Evolutionary conservation across 2,797 vertebrate genomes (phyloP).

Genomic region (Distichodus sexfasciatus): DNA sequence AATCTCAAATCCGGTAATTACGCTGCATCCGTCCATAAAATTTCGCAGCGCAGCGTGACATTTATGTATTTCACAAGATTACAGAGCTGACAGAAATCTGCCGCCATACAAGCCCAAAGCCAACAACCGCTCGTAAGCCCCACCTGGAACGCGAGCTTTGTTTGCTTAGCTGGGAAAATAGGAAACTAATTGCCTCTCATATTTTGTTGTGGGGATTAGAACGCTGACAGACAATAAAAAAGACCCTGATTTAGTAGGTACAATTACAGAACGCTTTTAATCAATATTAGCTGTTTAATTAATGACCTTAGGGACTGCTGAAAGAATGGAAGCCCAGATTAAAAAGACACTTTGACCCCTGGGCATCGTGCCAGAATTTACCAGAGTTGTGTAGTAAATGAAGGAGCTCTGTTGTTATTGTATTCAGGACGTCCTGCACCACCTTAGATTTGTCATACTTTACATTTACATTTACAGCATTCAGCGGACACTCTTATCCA

Average conservation of each 20-base stretch:
- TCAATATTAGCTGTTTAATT: conserved; percentile 25
- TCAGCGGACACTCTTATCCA: too few relatives aligned
- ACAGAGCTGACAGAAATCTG: neutral
- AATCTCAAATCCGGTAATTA: conserved; percentile 33
- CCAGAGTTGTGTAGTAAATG: neutral
- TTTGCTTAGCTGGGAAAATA: neutral
- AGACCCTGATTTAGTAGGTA: conserved; percentile 16
- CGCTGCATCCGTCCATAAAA: conserved; percentile 21
- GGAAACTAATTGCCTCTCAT: conserved; percentile 21
- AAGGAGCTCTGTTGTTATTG: too few relatives aligned
- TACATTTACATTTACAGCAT: too few relatives aligned
- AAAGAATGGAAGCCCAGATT: conserved; percentile 3
- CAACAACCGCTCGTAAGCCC: conserved; percentile 12
- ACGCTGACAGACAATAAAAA: conserved; percentile 27
- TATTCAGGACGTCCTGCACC: too few relatives aligned
- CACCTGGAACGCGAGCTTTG: neutral
- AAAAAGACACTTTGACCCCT: conserved; percentile 20
- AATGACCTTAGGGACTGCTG: conserved; percentile 19
- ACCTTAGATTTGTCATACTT: too few relatives aligned
- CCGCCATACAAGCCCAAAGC: neutral
- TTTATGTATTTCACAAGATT: conserved; percentile 14
- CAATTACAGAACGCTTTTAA: conserved; percentile 29
- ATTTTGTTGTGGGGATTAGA: conserved; percentile 30
- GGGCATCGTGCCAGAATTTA: neutral
- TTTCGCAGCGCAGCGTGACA: conserved; percentile 9